A percentile compares a stretch with the other conserved stretches of the same genome.
Evolutionary conservation across 1,140 invertebrate genomes (phyloP).

Genomic region (Acromyrmex echinatior): DNA sequence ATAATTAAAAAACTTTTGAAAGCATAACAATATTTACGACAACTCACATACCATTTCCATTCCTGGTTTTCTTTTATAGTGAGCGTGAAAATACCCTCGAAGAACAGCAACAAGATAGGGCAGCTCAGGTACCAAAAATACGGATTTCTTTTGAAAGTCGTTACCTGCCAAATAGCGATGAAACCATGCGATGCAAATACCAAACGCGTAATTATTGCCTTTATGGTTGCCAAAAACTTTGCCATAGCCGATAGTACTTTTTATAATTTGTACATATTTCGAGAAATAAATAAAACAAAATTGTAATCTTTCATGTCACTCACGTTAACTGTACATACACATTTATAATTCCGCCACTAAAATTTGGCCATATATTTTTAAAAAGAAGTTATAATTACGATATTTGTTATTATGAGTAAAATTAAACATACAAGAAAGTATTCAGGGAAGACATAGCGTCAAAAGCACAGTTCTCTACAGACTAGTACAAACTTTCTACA

Average conservation of each 20-base stretch:
- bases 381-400: not conserved
- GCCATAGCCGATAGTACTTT: constrained; percentile 85
- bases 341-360: not conserved
- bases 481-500: not conserved
- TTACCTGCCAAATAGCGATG: constrained; percentile 94
- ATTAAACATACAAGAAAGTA: not conserved
- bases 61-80: constrained; percentile 95
- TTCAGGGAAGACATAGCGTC: not conserved
- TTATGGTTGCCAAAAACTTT: constrained; percentile 92
- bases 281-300: not conserved
- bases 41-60: constrained; percentile 92
- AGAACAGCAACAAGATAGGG: constrained; percentile 91
- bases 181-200: constrained; percentile 93
- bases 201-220: constrained; percentile 92
- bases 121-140: constrained; percentile 93
- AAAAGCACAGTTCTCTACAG: constrained; percentile 18
- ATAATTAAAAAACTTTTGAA: not conserved
- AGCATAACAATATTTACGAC: not conserved
- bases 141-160: constrained; percentile 90
- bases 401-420: not conserved
- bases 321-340: not conserved
- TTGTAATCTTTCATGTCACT: not conserved
- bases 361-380: not conserved
- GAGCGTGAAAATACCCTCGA: constrained; percentile 94
- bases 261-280: not conserved